A percentile compares a stretch with the other conserved stretches of the same genome.
Evolutionary conservation across 2,888 invertebrate genomes (phyloP).

Genomic region (Alloplasta piceator): DNA sequence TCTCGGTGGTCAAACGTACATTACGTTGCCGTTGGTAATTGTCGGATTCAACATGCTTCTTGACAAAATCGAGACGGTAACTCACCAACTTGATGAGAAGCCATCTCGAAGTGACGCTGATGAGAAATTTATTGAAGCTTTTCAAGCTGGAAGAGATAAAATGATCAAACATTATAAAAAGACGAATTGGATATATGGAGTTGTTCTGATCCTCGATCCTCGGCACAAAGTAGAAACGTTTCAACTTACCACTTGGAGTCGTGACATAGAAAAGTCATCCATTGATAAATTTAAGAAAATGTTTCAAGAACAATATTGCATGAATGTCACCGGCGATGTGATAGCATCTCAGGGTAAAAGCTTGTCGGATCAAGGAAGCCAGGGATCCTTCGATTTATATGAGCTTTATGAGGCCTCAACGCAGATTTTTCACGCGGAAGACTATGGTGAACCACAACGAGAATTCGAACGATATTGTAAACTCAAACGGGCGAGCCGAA

Average conservation of each 20-base stretch:
- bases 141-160: conserved; percentile 40
- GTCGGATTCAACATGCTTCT: conserved; percentile 50
- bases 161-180: conserved; percentile 54
- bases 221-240: conserved; percentile 67
- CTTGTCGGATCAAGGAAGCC: conserved; percentile 3
- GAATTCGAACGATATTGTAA: conserved; percentile 46
- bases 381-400: not conserved
- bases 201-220: conserved; percentile 66
- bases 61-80: conserved; percentile 43
- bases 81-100: conserved; percentile 26
- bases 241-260: conserved; percentile 57
- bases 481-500: conserved; percentile 33
- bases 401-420: no score
- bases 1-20: conserved; percentile 52
- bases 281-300: conserved; percentile 38
- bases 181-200: conserved; percentile 67
- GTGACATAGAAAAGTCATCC: conserved; percentile 35
- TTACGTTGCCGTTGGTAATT: conserved; percentile 37
- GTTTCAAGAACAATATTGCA: conserved; percentile 23
- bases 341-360: not conserved
- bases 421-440: not conserved
- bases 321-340: not conserved
- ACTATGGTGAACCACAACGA: conserved; percentile 9
- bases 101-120: conserved; percentile 14
- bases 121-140: conserved; percentile 44